phyloP scores from a whole-genome alignment of 2,113 vertebrate genomes.

The Microcebus lehilahytsara region DNA sequence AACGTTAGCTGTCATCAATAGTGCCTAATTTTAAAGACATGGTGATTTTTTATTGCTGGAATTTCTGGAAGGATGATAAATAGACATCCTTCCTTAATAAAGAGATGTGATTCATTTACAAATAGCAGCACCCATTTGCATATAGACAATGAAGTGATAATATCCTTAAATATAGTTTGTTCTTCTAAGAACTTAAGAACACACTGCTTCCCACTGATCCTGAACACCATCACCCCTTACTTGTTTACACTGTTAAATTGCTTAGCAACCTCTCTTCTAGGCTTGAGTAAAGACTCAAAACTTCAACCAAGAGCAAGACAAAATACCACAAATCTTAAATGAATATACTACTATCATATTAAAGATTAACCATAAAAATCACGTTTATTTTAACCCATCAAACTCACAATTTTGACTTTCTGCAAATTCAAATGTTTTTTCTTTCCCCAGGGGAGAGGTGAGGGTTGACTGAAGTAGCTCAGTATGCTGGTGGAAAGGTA shows the following conservation, averaged over 20 bases:
- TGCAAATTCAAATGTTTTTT: neutral
- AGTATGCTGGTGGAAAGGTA: neutral
- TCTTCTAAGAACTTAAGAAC: conserved; percentile 39
- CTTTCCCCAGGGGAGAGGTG: neutral
- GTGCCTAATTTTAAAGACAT: conserved; percentile 43
- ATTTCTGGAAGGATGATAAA: conserved; percentile 42
- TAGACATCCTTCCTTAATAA: conserved; percentile 43
- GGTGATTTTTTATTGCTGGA: neutral
- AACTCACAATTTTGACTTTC: neutral
- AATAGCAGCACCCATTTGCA: conserved; percentile 63
- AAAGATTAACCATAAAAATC: conserved; percentile 19
- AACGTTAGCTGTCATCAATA: conserved; percentile 25
- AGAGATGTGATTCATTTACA: conserved; percentile 56
- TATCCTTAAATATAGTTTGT: conserved; percentile 60
- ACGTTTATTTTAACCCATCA: neutral
- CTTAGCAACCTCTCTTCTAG: conserved; percentile 51
- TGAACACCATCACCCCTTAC: neutral
- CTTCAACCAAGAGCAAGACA: conserved; percentile 21
- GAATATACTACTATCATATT: neutral
- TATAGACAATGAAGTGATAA: conserved; percentile 66
- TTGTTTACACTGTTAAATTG: conserved; percentile 56
- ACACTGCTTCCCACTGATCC: neutral
- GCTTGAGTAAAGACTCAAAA: conserved; percentile 4
- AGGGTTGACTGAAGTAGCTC: neutral
- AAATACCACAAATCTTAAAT: conserved; percentile 21